Base-by-base conservation (phyloP, 2,797 vertebrate genomes). In the Amniataba percoides region DNA sequence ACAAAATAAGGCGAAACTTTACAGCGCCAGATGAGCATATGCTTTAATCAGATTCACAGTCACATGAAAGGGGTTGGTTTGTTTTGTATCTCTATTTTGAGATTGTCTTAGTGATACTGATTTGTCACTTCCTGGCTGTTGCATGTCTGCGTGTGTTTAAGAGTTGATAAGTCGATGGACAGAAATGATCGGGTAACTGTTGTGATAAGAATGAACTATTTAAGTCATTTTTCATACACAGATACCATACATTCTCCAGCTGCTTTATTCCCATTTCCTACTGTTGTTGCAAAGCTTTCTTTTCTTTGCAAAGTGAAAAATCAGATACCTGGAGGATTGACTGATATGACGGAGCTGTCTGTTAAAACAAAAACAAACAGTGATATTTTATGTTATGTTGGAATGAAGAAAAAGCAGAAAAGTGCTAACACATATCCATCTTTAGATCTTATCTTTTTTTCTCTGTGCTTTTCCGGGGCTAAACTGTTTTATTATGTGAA, bases 401-500 rank as follows among this genome's bases (percentile, higher is more conserved):
- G 11, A 43, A 15, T 51, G 43, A 58, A 42, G 25, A 12, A 40
- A 39, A 23, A 43, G 14, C 4, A 34, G 40, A 49, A 65, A 34
- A 25, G 27, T 5, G 21, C 5, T 46, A 43, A 15, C 10, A 34
- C 18, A 56, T 11, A 42, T 63, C 19, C 0, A 12, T 39, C n/a
- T 52, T 40, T 56, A 40, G 27, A 25, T 49, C 16, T 34, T 4
- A 10, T n/a, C 31, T 13, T 36, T 27, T 18, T 34, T 7, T 42
- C 13, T 4, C 21, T 21, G 15, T 58, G 56, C 21, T 31, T 58
- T 64, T 72, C 27, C 31, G 23, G 1, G 5, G n/a, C 59, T 70
- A 42, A 40, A 72, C 8, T 31, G 16, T 59, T 68, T 71, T 12
- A 66, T 57, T 57, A 18, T 25, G 39, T 69, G 23, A 39, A 60